Evolutionary conservation across 2,888 invertebrate species (phyloP), one percentile per base, ranked within the genome.

Genomic region (Hybos culiciformis): DNA sequence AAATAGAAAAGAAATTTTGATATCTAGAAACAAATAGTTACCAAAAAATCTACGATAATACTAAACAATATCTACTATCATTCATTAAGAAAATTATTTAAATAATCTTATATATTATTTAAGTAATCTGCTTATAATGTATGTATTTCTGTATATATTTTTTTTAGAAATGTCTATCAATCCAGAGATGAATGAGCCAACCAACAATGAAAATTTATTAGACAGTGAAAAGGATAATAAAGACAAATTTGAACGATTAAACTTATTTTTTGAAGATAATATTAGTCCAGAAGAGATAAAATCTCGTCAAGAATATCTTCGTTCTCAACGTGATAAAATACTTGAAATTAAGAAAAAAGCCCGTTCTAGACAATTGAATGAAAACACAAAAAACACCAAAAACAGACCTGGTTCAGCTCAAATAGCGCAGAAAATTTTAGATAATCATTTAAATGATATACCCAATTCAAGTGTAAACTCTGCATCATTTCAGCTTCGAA

Each of bases 271-370:
- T 47, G 64, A 64, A 43, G 53, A 56, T 46, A 51, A 54, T 45
- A 21, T 14, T 19, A 14, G 19, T 6, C n/a, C 29, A 5, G 2
- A 29, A 29, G 29, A 70, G 44, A 68, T 92, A 37, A 74, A 75
- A 47, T 77, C 77, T 44, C 74, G 94, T 1, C 86, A 90, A 56
- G 80, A 83, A 50, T 94, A 93, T 62, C 69, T 96, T 44, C 78
- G 83, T 42, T 78, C 83, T 46, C 93, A 94, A 60, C 74, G 94
- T 19, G 94, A 94, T 63, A 90, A 92, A 60, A 72, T 96, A 41
- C 72, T 94, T 34, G 84, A 84, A 17, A 69, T 93, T 58, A 96
- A 94, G 66, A 86, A 84, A 58, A 81, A 84, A 59, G 90, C 84
- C 18, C 74, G 94, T 17, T 83, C 85, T 57, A 81, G 83, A 52